Base-by-base conservation (phyloP, 2,888 invertebrate genomes). In the Mystacides longicornis region DNA sequence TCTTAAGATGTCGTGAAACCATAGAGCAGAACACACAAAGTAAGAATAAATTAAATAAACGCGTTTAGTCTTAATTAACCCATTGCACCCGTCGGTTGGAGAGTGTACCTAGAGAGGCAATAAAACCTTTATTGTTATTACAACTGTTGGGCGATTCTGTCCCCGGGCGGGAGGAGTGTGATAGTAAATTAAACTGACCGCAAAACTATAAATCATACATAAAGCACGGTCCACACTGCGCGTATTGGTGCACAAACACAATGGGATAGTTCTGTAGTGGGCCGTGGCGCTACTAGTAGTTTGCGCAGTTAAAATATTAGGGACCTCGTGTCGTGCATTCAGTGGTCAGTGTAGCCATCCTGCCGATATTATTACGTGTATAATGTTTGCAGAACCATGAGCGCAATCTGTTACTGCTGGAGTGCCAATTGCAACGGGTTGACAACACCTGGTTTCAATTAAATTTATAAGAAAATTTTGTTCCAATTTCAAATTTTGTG, bases 321-420 rank as follows among this genome's bases (percentile, higher is more conserved):
- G n/a, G n/a, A n/a, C n/a, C n/a, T n/a, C n/a, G n/a, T n/a, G n/a
- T n/a, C n/a, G n/a, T n/a, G n/a, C n/a, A n/a, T n/a, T n/a, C n/a
- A n/a, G n/a, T n/a, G n/a, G n/a, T n/a, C n/a, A n/a, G n/a, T n/a
- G n/a, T n/a, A n/a, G n/a, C n/a, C n/a, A n/a, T n/a, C n/a, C n/a
- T n/a, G n/a, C n/a, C n/a, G n/a, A n/a, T n/a, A n/a, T n/a, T n/a
- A n/a, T n/a, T n/a, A n/a, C n/a, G n/a, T n/a, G n/a, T n/a, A n/a
- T n/a, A n/a, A n/a, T n/a, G 27, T 7, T 42, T 50, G 50, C 33
- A 46, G 20, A 14, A 43, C 23, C 49, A 59, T 59, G 53, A 43
- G 11, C 48, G 56, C 56, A 56, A 59, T 50, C 42, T 59, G 58
- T 58, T 58, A 51, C 56, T n/a, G n/a, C n/a, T n/a, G n/a, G n/a